These are phyloP conservation scores for Menura novaehollandiae DNA, from an alignment of 2,113 vertebrate genomes.

Conservation along the genomic window DNA sequence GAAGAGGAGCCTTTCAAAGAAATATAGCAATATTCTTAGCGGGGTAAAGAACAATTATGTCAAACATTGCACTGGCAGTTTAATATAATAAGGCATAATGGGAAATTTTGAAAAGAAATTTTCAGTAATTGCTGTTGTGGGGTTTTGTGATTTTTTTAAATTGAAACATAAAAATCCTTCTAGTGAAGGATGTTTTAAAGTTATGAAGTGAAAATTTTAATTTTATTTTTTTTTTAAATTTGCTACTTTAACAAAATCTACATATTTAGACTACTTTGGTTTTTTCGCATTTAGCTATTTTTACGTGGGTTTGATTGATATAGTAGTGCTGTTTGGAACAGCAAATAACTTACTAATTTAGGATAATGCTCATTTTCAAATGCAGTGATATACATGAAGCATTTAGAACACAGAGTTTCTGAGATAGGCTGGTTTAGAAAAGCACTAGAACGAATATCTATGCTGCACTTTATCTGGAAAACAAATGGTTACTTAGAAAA, in stretches of 20 bases:
- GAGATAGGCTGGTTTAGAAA: background rate
- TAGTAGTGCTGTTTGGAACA: background rate
- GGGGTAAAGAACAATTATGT: background rate
- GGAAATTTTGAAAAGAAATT: background rate
- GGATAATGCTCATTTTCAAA: background rate
- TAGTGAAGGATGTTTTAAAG: background rate
- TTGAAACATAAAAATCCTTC: background rate
- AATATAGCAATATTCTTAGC: background rate
- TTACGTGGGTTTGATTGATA: background rate
- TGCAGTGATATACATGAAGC: background rate
- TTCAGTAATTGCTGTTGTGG: background rate
- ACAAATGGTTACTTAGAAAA: background rate
- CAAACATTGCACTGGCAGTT: background rate
- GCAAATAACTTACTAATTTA: background rate
- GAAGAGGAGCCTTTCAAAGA: background rate
- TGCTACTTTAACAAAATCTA: background rate
- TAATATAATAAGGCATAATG: background rate
- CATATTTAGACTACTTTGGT: background rate
- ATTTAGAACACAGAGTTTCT: background rate
- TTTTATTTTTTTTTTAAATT: background rate
- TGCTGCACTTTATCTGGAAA: background rate
- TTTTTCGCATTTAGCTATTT: background rate
- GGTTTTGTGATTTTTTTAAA: background rate
- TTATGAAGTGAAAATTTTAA: background rate
- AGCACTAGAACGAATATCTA: background rate